phyloP scores from a whole-genome alignment of 2,797 vertebrate species.

The Taeniopygia guttata region DNA sequence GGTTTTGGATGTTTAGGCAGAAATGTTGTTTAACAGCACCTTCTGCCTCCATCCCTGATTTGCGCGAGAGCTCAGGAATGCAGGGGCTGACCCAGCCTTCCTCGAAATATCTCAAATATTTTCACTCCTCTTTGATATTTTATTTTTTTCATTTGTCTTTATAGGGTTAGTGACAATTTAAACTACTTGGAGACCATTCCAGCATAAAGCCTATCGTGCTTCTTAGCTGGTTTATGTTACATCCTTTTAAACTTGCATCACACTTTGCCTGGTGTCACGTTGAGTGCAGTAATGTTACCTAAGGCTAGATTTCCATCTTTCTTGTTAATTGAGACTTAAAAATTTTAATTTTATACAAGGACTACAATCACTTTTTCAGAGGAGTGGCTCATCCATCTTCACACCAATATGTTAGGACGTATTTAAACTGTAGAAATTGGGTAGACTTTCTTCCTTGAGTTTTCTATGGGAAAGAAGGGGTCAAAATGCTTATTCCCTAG shows the following conservation, averaged over 20 bases:
- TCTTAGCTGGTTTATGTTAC: background rate
- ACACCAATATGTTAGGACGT: background rate
- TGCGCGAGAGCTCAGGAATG: background rate
- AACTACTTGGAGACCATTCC: background rate
- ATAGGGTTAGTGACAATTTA: background rate
- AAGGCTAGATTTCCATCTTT: slow-evolving; percentile 2
- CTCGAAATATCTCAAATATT: background rate
- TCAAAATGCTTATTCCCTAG: background rate
- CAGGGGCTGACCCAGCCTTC: background rate
- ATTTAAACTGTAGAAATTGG: background rate
- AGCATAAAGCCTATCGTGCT: background rate
- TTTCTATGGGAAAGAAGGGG: background rate
- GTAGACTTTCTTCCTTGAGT: background rate
- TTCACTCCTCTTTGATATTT: background rate
- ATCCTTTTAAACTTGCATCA: background rate
- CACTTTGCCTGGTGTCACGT: background rate
- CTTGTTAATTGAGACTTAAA: background rate
- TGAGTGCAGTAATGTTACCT: background rate
- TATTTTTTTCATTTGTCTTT: background rate
- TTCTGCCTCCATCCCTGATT: slow-evolving; percentile 1
- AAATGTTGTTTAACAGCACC: slow-evolving; percentile 1
- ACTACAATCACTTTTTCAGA: background rate
- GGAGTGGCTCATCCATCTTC: background rate
- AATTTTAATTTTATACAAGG: slow-evolving; percentile 12
- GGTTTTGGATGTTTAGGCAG: background rate